Percentiles rank a stretch among this genome's conserved stretches.
These are phyloP conservation scores for Trinectes maculatus DNA, from an alignment of 2,113 vertebrate species.

Conservation along the genomic window DNA sequence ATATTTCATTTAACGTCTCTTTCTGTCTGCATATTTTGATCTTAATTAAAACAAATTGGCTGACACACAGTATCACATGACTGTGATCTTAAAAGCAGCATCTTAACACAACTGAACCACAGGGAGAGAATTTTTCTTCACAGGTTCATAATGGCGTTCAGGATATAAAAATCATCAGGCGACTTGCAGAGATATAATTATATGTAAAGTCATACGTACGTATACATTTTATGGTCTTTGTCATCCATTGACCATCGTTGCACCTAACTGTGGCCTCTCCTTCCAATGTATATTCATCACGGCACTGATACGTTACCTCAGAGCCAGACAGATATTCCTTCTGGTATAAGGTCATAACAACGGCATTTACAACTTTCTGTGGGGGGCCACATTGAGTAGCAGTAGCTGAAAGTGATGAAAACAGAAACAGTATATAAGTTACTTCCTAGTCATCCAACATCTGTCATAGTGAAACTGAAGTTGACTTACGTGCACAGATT, in stretches of 20 bases:
- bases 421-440: not conserved
- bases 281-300: fast-evolving
- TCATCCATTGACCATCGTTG: slow-evolving; percentile 26
- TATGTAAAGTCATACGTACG: slow-evolving; percentile 42
- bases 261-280: not conserved
- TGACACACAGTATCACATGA: too few species aligned
- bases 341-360: not conserved
- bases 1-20: too few species aligned
- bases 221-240: slow-evolving; percentile 20
- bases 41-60: too few species aligned
- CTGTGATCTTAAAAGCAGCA: too few species aligned
- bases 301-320: slow-evolving; percentile 49
- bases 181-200: too few species aligned
- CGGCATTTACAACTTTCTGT: slow-evolving; percentile 44
- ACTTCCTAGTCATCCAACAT: not conserved
- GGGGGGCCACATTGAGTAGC: not conserved
- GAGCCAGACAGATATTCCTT: slow-evolving; percentile 6
- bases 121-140: too few species aligned
- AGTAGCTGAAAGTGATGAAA: slow-evolving; percentile 28
- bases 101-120: too few species aligned
- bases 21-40: too few species aligned
- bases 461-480: not conserved
- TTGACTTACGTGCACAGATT: slow-evolving; percentile 59
- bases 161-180: too few species aligned
- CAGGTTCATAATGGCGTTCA: too few species aligned